A percentile compares a stretch with the other conserved stretches of the same genome.
These are phyloP conservation scores for Sminthurides bifidus DNA, from an alignment of 1,140 invertebrate species.

Conservation along the genomic window DNA sequence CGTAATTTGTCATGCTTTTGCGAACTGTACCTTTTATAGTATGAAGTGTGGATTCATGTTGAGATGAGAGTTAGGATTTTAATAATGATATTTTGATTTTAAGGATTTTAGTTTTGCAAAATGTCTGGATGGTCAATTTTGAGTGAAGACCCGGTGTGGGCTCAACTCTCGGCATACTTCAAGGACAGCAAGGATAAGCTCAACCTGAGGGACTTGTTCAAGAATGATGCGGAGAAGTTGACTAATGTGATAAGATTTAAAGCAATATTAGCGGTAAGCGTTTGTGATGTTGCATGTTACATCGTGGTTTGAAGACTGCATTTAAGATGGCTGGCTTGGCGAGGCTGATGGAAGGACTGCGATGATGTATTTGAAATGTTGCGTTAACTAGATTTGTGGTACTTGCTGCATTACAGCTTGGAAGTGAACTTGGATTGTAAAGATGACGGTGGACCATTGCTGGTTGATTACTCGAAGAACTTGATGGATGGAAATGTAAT, in stretches of 20 bases:
- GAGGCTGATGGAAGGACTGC: no score
- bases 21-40: no score
- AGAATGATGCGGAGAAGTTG: slow-evolving; percentile 53
- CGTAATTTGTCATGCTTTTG: no score
- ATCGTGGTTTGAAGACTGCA: not conserved
- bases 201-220: slow-evolving; percentile 63
- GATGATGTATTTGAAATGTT: not conserved
- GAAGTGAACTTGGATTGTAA: slow-evolving; percentile 22
- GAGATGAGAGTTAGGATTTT: no score
- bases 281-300: not conserved
- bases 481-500: slow-evolving; percentile 68
- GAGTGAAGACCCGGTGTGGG: slow-evolving; percentile 52
- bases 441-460: slow-evolving; percentile 39
- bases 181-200: slow-evolving; percentile 52
- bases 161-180: slow-evolving; percentile 59
- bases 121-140: slow-evolving; percentile 41
- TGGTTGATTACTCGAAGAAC: slow-evolving; percentile 96
- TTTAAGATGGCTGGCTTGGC: not conserved
- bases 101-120: no score
- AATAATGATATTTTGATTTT: no score
- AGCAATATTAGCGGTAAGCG: no score
- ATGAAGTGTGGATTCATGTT: no score
- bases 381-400: not conserved
- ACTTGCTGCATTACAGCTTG: slow-evolving; percentile 10
- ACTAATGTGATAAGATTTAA: no score